Conservation (phyloP, 2,113 vertebrate species). For the Nannobrachium achirus region DNA sequence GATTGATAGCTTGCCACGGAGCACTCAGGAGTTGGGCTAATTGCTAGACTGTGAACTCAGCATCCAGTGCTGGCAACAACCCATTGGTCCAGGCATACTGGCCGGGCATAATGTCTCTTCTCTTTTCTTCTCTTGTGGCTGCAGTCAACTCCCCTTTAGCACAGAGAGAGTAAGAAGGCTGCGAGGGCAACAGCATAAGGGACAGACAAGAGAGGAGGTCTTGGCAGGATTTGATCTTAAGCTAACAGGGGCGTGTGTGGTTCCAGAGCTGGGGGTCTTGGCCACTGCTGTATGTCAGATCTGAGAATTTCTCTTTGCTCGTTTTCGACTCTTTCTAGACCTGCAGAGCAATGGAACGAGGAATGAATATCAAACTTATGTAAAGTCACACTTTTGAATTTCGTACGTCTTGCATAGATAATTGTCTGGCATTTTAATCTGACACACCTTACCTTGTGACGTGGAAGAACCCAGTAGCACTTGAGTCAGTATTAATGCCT, state of each 20-base stretch:
- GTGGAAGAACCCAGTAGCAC: too few relatives aligned
- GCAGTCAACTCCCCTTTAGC: slow-evolving; percentile 39
- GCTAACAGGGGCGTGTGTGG: slow-evolving; percentile 18
- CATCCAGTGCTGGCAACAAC: slow-evolving; percentile 28
- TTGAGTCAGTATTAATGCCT: too few relatives aligned
- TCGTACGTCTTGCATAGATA: background rate
- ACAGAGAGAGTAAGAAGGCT: slow-evolving; percentile 47
- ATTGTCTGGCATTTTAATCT: background rate
- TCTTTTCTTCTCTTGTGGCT: slow-evolving; percentile 11
- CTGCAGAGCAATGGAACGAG: background rate
- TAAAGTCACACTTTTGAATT: slow-evolving; percentile 7
- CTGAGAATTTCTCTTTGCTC: background rate
- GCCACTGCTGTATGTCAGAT: background rate
- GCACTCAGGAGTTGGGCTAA: slow-evolving; percentile 35
- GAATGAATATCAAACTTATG: background rate
- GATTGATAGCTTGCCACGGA: slow-evolving; percentile 42
- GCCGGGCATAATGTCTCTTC: slow-evolving; percentile 28
- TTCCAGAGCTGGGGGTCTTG: slow-evolving; percentile 16
- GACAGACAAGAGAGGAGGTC: slow-evolving; percentile 11
- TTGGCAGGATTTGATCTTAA: slow-evolving; percentile 10
- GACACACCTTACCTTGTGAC: too few relatives aligned
- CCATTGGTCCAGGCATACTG: slow-evolving; percentile 24
- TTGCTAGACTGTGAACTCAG: slow-evolving; percentile 44
- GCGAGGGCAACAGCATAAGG: slow-evolving; percentile 13
- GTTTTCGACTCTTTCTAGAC: background rate